Conservation (phyloP, 2,888 invertebrate genomes). For the Belgica antarctica region DNA sequence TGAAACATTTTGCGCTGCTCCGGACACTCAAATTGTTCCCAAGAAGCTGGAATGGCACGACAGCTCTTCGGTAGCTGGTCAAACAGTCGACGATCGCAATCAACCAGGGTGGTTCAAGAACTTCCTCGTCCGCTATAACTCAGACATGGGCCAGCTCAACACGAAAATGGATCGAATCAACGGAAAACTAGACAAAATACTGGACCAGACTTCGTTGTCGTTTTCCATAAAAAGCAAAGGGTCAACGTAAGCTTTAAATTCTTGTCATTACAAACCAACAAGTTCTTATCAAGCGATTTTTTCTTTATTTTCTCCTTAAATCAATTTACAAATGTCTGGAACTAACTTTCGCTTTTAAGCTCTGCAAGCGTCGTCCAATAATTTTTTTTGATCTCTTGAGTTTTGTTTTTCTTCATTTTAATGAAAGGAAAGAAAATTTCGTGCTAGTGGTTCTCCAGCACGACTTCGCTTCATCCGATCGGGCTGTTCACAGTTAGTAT, state of each 20-base stretch:
- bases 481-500: slow-evolving; percentile 9
- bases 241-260: not conserved
- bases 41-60: too few species aligned
- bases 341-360: too few species aligned
- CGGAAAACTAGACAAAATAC: slow-evolving; percentile 12
- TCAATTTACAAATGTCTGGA: slow-evolving; percentile 29
- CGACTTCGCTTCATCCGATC: not conserved
- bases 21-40: too few species aligned
- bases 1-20: too few species aligned
- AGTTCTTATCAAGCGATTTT: slow-evolving; percentile 40
- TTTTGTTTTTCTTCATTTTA: slow-evolving; percentile 17
- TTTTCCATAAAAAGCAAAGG: not conserved
- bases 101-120: slow-evolving; percentile 14
- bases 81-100: too few species aligned
- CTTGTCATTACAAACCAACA: too few species aligned
- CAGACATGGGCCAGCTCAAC: not conserved
- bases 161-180: not conserved
- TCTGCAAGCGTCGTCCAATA: not conserved
- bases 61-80: too few species aligned
- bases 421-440: slow-evolving; percentile 22
- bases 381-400: slow-evolving; percentile 35
- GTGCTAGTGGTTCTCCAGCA: not conserved
- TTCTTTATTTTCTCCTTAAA: slow-evolving; percentile 35
- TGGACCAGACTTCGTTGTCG: not conserved
- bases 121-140: not conserved